These are phyloP conservation scores for Falcunculus frontatus DNA, from an alignment of 2,113 vertebrate genomes.

Conservation along the genomic window DNA sequence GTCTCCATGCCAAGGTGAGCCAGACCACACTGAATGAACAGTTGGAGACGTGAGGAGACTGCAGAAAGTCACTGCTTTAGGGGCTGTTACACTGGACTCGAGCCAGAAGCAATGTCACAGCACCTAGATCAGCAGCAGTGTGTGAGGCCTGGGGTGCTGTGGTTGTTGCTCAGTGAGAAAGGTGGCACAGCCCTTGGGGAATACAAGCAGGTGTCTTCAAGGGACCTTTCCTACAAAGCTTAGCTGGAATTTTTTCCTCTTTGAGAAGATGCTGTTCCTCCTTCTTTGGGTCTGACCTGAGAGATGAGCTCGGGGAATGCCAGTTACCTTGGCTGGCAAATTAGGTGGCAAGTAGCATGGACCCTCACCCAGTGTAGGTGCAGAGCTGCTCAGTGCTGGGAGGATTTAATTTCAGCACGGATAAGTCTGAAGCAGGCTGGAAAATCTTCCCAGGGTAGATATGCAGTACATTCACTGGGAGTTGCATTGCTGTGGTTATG, in stretches of 20 bases:
- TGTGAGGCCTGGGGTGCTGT: rapidly evolving
- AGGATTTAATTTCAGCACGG: neutral
- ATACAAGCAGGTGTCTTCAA: neutral
- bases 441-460: neutral
- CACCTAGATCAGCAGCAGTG: neutral
- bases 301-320: neutral
- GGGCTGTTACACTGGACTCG: neutral
- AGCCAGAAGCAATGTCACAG: neutral
- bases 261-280: neutral
- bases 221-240: neutral
- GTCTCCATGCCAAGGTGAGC: conserved; percentile 1
- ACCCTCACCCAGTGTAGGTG: neutral
- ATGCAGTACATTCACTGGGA: rapidly evolving
- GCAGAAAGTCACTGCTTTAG: neutral
- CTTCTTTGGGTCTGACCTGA: neutral
- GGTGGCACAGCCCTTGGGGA: neutral
- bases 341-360: neutral
- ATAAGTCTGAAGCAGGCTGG: neutral
- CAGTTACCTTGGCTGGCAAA: neutral
- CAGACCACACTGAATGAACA: neutral
- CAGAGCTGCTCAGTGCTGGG: neutral
- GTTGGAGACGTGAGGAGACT: neutral
- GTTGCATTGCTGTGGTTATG: neutral
- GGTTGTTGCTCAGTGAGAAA: neutral
- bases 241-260: neutral